Base-by-base conservation (phyloP, 1,140 invertebrate species). In the Plutomurus gul region DNA sequence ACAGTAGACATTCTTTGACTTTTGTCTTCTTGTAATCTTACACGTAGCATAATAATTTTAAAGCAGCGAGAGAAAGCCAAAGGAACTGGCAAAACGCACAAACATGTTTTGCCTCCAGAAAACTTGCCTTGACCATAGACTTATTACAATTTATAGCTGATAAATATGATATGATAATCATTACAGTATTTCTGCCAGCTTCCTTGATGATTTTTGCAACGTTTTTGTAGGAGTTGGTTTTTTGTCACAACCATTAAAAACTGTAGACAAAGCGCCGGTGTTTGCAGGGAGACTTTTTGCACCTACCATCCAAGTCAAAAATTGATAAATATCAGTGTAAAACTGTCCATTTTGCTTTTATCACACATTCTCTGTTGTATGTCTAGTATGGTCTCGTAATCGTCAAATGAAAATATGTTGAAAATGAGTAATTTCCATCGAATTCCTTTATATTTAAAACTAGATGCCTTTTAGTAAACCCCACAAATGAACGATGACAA, bases 201-300 rank as follows among this genome's bases (percentile, higher is more conserved):
- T 65, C 56, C 56, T 65, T 51, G 47, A 51, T 22, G 11, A 51
- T 65, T 65, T 65, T 65, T 65, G 56, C 56, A 65, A 65, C 56
- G 56, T 65, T 65, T 65, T 65, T 65, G 56, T 65, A 65, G 56
- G 56, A 65, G 25, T 65, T 65, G 56, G 36, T 33, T 65, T 65
- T 56, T 65, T 33, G 27, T 65, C 56, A 65, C 27, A n/a, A 65
- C 27, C 22, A 65, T 65, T 65, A 65, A 65, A 56, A 65, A 33
- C 56, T 65, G 56, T 65, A 65, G 56, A 65, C 22, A 65, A 65
- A 65, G 27, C 27, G 56, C 56, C 27, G 56, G 56, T 27, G 30
- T 7, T 65, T 65, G 56, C 56, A 65, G 56, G 56, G 56, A 65
- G 56, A 65, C 56, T 65, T 65, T 65, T 65, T 65, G 56, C 8